Evolutionary conservation across 2,797 vertebrate species (phyloP).

Genomic region (Echiichthys vipera): DNA sequence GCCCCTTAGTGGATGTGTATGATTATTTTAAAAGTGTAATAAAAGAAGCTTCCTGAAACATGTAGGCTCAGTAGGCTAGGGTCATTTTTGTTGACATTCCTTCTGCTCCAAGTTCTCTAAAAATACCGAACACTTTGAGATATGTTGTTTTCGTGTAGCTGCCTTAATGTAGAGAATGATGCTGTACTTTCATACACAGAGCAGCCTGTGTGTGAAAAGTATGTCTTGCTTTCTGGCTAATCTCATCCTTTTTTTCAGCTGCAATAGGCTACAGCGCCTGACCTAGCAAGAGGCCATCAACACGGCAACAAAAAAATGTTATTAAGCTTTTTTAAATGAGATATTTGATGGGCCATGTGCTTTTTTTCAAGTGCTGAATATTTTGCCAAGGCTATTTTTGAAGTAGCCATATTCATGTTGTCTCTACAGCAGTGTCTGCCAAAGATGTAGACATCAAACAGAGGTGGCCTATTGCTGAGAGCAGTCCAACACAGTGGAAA

Average conservation of each 20-base stretch:
- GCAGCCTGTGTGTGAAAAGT: slow-evolving; percentile 1
- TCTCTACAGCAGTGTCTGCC: slow-evolving; percentile 36
- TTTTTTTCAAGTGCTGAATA: slow-evolving; percentile 42
- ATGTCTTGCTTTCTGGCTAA: slow-evolving; percentile 15
- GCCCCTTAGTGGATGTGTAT: too few relatives aligned
- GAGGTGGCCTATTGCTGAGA: slow-evolving; percentile 57
- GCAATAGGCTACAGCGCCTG: not conserved
- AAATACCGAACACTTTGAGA: slow-evolving; percentile 29
- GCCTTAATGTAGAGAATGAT: slow-evolving; percentile 37
- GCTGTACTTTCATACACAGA: not conserved
- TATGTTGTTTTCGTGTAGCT: not conserved
- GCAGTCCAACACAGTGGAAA: slow-evolving; percentile 22
- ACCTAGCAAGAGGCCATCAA: not conserved
- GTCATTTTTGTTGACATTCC: not conserved
- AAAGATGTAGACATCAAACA: slow-evolving; percentile 54
- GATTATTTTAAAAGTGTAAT: slow-evolving; percentile 13
- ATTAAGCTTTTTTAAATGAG: slow-evolving; percentile 17
- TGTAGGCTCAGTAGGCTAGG: slow-evolving; percentile 20
- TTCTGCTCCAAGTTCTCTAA: slow-evolving; percentile 10
- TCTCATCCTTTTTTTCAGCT: not conserved
- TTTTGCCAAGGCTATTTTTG: slow-evolving; percentile 50
- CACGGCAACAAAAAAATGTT: slow-evolving; percentile 12
- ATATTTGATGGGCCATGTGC: slow-evolving; percentile 31
- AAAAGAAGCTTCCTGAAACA: slow-evolving; percentile 29
- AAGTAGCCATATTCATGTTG: slow-evolving; percentile 41